Conservation (phyloP, 2,113 vertebrate species). For the Azemiops feae region DNA sequence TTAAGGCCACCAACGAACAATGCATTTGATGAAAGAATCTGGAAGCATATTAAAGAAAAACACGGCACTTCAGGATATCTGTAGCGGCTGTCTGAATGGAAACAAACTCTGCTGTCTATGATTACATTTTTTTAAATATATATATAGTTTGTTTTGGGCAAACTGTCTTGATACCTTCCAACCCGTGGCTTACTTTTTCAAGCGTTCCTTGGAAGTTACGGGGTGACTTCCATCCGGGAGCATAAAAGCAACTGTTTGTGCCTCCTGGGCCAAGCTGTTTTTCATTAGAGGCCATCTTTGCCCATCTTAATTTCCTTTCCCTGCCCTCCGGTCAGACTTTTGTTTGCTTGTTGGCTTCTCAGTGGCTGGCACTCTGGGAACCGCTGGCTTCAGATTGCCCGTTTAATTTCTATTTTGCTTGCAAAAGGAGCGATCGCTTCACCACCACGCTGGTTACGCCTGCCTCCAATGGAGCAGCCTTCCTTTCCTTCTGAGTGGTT, state of each 20-base stretch:
- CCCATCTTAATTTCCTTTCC: not conserved
- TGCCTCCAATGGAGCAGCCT: not conserved
- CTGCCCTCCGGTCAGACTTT: not conserved
- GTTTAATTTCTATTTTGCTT: not conserved
- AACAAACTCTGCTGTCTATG: not conserved
- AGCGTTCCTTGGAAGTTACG: not conserved
- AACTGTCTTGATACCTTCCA: not conserved
- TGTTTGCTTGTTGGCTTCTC: not conserved
- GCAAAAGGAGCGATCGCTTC: constrained; percentile 12
- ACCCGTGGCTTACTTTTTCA: not conserved
- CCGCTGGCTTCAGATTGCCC: not conserved
- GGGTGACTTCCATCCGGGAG: not conserved
- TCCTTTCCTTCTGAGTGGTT: not conserved
- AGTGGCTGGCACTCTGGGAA: not conserved
- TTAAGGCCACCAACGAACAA: not conserved
- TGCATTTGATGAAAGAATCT: not conserved
- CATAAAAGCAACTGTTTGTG: fast-evolving
- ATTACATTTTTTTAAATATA: not conserved
- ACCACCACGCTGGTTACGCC: not conserved
- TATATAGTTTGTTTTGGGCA: not conserved
- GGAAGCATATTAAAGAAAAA: no score
- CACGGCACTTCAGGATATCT: fast-evolving
- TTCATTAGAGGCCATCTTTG: not conserved
- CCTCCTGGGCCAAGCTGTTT: not conserved
- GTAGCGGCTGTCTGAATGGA: not conserved